Conservation (phyloP, 92 coral and sea anemone species). For the Umimayanthus chanpuru region DNA sequence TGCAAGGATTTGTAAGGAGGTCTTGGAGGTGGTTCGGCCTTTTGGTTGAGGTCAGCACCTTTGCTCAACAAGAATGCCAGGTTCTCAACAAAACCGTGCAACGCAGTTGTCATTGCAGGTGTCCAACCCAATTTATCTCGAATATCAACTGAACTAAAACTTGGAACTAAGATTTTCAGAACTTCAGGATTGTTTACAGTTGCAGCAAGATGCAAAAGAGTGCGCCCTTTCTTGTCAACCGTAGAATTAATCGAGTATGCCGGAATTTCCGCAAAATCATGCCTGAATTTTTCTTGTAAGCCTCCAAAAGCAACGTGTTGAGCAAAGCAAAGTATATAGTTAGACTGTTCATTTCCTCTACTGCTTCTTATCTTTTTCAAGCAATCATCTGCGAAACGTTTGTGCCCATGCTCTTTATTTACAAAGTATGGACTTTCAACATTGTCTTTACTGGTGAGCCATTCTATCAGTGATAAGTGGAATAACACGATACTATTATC, state of each 20-base stretch:
- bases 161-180: slow-evolving; percentile 48
- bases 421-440: slow-evolving; percentile 30
- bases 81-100: slow-evolving; percentile 54
- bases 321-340: slow-evolving; percentile 28
- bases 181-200: slow-evolving; percentile 49
- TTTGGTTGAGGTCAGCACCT: slow-evolving; percentile 58
- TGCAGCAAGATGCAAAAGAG: slow-evolving; percentile 66
- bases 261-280: not conserved
- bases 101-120: slow-evolving; percentile 70
- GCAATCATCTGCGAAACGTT: slow-evolving; percentile 30
- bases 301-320: slow-evolving; percentile 47
- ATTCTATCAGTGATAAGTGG: slow-evolving; percentile 63
- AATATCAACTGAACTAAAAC: slow-evolving; percentile 53
- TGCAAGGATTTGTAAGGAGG: slow-evolving; percentile 14
- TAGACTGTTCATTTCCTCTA: not conserved
- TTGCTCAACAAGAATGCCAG: slow-evolving; percentile 47
- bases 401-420: slow-evolving; percentile 44
- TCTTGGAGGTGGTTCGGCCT: slow-evolving; percentile 21
- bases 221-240: slow-evolving; percentile 40
- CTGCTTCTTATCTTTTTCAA: slow-evolving; percentile 8
- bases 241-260: slow-evolving; percentile 2
- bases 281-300: not conserved
- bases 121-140: slow-evolving; percentile 55
- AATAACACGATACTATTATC: slow-evolving; percentile 43
- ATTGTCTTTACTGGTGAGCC: slow-evolving; percentile 64